Evolutionary conservation across 37 sponge, comb jelly and placozoan genomes (phyloP).

Genomic region (Hexactinellida sp.): DNA sequence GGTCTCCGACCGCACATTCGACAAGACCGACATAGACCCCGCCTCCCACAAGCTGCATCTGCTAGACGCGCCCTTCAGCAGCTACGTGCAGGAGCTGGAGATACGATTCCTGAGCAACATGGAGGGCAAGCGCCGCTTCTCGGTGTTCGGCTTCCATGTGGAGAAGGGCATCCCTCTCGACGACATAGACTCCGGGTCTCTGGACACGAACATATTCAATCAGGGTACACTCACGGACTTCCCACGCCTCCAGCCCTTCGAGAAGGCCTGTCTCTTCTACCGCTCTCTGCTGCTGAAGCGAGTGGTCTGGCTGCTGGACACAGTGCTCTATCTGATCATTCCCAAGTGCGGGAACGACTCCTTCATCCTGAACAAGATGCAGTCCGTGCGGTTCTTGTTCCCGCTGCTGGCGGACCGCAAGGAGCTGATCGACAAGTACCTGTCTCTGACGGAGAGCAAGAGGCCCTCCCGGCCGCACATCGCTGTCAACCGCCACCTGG

Average conservation of each 20-base stretch:
- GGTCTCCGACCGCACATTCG: background rate
- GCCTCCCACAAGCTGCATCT: background rate
- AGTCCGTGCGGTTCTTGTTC: constrained; percentile 50
- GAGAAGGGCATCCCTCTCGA: background rate
- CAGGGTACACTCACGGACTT: constrained; percentile 35
- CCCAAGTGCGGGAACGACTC: constrained; percentile 32
- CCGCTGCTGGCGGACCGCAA: constrained; percentile 42
- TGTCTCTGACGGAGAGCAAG: constrained; percentile 27
- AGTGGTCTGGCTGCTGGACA: constrained; percentile 36
- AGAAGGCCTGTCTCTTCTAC: constrained; percentile 31
- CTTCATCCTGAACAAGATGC: constrained; percentile 8
- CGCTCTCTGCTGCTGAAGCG: constrained; percentile 42
- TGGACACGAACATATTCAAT: constrained; percentile 35
- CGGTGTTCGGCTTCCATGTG: background rate
- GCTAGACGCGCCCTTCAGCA: background rate
- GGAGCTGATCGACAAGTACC: constrained; percentile 35
- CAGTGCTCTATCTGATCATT: constrained; percentile 43
- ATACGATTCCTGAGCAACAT: background rate
- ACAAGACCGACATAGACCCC: background rate
- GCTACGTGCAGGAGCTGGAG: constrained; percentile 10
- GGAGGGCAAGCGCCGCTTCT: constrained; percentile 6
- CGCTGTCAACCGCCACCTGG: constrained; percentile 60
- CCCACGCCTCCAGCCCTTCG: constrained; percentile 50
- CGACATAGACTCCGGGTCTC: constrained; percentile 22
- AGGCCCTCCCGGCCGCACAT: constrained; percentile 33